phyloP scores from a whole-genome alignment of 2,888 invertebrate genomes.

The Caenorhabditis virilis region DNA sequence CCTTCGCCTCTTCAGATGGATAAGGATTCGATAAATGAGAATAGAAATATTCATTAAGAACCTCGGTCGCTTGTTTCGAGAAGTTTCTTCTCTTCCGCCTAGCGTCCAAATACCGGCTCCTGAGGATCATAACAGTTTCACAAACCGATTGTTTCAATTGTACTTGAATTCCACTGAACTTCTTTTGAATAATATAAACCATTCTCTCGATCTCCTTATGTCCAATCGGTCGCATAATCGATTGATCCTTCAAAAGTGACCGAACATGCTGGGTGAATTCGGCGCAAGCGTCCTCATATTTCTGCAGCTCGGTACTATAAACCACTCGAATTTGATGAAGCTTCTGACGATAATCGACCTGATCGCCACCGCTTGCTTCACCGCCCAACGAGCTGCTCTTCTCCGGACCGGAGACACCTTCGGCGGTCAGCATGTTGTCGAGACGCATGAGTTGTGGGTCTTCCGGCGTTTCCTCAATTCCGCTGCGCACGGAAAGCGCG shows the following conservation, averaged over 20 bases:
- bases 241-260: constrained; percentile 76
- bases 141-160: constrained; percentile 99
- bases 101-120: constrained; percentile 74
- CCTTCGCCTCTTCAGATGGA: constrained; percentile 99
- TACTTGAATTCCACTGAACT: constrained; percentile 75
- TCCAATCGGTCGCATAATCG: constrained; percentile 72
- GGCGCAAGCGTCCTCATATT: constrained; percentile 99
- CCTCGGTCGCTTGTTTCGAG: constrained; percentile 98
- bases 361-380: constrained; percentile 75
- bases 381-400: constrained; percentile 74
- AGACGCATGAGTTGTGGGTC: constrained; percentile 81
- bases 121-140: constrained; percentile 98
- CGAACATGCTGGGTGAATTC: constrained; percentile 99
- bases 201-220: constrained; percentile 89
- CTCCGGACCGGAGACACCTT: constrained; percentile 94
- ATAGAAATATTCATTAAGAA: constrained; percentile 99
- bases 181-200: constrained; percentile 98
- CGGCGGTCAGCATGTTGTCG: constrained; percentile 95
- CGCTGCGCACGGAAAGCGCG: constrained; percentile 56
- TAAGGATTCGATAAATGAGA: constrained; percentile 99
- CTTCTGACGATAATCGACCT: constrained; percentile 98
- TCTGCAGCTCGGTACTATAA: constrained; percentile 97
- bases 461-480: constrained; percentile 57
- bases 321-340: constrained; percentile 97
- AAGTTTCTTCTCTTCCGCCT: constrained; percentile 90